phyloP scores from a whole-genome alignment of 2,888 invertebrate genomes.

The Atrina japonica region DNA sequence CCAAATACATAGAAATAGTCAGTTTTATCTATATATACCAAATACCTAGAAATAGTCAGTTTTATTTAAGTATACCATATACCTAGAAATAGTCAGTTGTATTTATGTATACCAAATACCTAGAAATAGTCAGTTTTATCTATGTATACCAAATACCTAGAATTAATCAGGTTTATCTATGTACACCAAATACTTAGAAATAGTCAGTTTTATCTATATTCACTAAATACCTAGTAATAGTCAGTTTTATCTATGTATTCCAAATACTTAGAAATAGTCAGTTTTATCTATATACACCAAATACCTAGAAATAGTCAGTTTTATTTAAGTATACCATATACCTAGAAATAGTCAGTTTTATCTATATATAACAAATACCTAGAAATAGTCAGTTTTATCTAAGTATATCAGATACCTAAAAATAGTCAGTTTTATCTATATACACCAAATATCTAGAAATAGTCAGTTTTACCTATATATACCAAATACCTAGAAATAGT shows the following conservation, averaged over 20 bases:
- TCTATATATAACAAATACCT: neutral
- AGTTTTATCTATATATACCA: neutral
- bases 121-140: neutral
- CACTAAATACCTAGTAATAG: neutral
- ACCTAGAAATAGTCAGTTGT: slow-evolving; percentile 1
- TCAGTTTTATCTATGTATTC: neutral
- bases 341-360: slow-evolving; percentile 1
- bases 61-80: neutral
- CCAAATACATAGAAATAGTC: slow-evolving; percentile 6
- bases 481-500: slow-evolving; percentile 7
- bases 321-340: neutral
- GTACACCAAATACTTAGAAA: slow-evolving; percentile 9
- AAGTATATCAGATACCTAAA: neutral
- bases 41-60: slow-evolving; percentile 3
- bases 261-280: slow-evolving; percentile 8
- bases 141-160: slow-evolving; percentile 9
- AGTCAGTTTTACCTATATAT: neutral
- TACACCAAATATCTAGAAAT: slow-evolving; percentile 1
- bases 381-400: neutral
- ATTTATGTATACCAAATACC: slow-evolving; percentile 2
- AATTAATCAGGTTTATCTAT: neutral
- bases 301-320: slow-evolving; percentile 5
- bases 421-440: neutral
- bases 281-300: neutral
- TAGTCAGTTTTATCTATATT: neutral